Base-by-base conservation (phyloP, 2,113 vertebrate species). In the Leiothrix lutea region DNA sequence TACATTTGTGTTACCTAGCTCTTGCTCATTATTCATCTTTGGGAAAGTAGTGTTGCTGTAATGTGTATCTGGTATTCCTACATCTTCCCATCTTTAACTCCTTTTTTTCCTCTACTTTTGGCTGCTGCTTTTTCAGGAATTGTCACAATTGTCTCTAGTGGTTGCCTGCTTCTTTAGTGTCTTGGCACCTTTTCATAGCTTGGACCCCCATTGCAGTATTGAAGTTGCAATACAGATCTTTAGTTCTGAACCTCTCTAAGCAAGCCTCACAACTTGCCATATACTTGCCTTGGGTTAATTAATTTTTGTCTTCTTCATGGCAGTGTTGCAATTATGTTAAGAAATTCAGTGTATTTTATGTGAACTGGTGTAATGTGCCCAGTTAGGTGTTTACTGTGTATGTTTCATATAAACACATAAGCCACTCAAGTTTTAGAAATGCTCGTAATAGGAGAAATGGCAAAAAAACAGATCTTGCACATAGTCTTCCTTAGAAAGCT, bases 1-100 rank as follows among this genome's bases (percentile, higher is more conserved):
- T 44, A 22, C 1, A 0, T n/a, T 69, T 73, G 21, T 24, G 19
- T n/a, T 33, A 2, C 0, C 0, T 73, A 50, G n/a, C 14, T 84
- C 79, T 58, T 93, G n/a, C 15, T 91, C 9, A 8, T 47, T 79
- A 21, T 65, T 90, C 1, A 8, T 19, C 24, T 86, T 72, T 33
- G 28, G 12, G 26, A 78, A 73, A 62, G 64, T 8, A 40, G 0
- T 47, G 21, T 48, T 80, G 14, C 57, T 65, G 0, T 40, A 28
- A 22, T 54, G 23, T 33, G 3, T 53, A 48, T 20, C 22, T 3
- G 2, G 5, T 86, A 22, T 88, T 86, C 12, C 22, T 51, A 8
- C 21, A 15, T 80, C 38, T 73, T 78, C 35, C 33, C 0, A 0
- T 50, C 58, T 82, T 53, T 48, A 40, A 21, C 12, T 87, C 19